Evolutionary conservation across 2,888 invertebrate genomes (phyloP), one percentile per base, ranked within the genome.

Genomic region (Drosophila gaucha): DNA sequence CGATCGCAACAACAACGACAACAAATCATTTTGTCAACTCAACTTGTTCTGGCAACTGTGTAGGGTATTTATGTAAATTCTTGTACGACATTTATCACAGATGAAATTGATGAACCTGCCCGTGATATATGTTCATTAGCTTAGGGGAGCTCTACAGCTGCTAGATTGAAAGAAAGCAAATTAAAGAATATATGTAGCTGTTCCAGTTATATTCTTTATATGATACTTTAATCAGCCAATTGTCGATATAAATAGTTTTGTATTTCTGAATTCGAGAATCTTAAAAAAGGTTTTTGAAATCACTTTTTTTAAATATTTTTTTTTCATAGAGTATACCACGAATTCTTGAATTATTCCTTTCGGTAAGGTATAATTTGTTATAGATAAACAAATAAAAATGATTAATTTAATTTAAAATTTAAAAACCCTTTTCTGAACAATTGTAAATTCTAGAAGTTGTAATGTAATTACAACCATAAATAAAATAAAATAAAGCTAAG

Each of bases 21-120:
- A 87, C 82, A 87, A 88, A 87, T 82, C 88, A 82, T 82, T 55
- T 78, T 75, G 86, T 82, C 85, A 80, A 65, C 64, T 75, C 39
- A 67, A 67, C 65, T 58, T 65, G 80, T 56, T 67, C 64, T 39
- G 59, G 62, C 71, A 69, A 75, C 85, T 72, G 69, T 50, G 57
- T 67, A 54, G 33, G 33, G 58, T 80, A 66, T 83, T 83, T 86
- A 84, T 82, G 70, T 79, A 83, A 72, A 88, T 82, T 82, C 88
- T 79, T 83, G 69, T 79, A 59, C 62, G 82, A 86, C 88, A 86
- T 83, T 82, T 82, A 88, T 86, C 88, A 79, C 80, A 38, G 36
- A 43, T 5, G 38, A 66, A 86, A 87, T 79, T 82, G 88, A 87
- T 82, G 88, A 79, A 87, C 79, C 67, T 73, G 83, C 57, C 50